Conservation (phyloP, 1,140 invertebrate species). For the Akabosia matsudoensis region DNA sequence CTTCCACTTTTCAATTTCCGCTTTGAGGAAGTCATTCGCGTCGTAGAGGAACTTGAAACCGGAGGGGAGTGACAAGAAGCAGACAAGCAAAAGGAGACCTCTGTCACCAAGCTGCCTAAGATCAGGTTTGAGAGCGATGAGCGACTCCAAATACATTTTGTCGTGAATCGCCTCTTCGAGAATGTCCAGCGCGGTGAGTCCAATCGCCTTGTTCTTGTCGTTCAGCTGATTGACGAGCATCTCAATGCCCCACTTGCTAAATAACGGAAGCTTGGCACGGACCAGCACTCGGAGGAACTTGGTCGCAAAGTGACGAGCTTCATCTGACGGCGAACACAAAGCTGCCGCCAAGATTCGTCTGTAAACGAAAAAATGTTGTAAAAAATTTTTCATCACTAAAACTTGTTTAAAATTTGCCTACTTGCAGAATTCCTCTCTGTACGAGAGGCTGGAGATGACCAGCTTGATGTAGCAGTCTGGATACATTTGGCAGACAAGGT, state of each 20-base stretch:
- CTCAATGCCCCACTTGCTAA: conserved; percentile 76
- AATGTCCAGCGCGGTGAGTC: conserved; percentile 71
- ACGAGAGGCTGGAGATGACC: conserved; percentile 84
- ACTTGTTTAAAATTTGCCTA: conserved; percentile 51
- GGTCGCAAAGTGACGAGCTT: conserved; percentile 80
- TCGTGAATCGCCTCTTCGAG: conserved; percentile 91
- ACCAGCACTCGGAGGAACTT: conserved; percentile 82
- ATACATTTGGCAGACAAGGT: conserved; percentile 74
- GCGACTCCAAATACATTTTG: conserved; percentile 69
- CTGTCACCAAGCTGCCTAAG: conserved; percentile 75
- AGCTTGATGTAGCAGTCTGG: conserved; percentile 91
- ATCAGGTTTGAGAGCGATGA: conserved; percentile 70
- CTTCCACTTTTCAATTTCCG: conserved; percentile 74
- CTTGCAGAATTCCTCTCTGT: conserved; percentile 68
- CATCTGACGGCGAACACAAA: conserved; percentile 63
- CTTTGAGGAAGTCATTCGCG: conserved; percentile 63
- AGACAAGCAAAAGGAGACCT: conserved; percentile 74
- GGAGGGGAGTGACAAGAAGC: conserved; percentile 71
- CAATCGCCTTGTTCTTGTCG: conserved; percentile 72
- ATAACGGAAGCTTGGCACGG: conserved; percentile 64
- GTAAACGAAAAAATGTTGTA: conserved; percentile 10
- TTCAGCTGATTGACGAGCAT: conserved; percentile 75
- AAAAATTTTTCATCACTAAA: conserved; percentile 12
- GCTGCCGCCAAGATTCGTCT: conserved; percentile 66
- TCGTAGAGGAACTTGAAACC: conserved; percentile 68